Evolutionary conservation across 2,797 vertebrate species (phyloP).

Genomic region (Propithecus deckenii): DNA sequence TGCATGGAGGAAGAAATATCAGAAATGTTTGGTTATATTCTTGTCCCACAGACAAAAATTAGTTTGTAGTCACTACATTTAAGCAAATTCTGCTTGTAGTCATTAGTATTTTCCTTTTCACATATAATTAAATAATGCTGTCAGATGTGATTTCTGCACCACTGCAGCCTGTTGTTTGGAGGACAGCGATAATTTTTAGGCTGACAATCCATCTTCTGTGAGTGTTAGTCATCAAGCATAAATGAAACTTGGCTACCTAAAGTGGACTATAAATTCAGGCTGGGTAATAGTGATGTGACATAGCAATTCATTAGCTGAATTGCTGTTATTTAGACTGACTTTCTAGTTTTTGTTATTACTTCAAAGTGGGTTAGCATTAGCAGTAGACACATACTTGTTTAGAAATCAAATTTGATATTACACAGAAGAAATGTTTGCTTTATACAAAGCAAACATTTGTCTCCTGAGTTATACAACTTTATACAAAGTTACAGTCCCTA

Average conservation of each 20-base stretch:
- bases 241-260: neutral
- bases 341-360: conserved; percentile 8
- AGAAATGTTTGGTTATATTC: neutral
- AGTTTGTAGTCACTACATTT: neutral
- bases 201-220: neutral
- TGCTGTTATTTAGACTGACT: neutral
- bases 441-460: neutral
- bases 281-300: neutral
- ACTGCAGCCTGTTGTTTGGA: neutral
- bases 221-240: neutral
- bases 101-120: neutral
- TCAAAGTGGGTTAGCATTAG: neutral
- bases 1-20: neutral
- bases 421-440: neutral
- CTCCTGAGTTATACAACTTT: neutral
- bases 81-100: neutral
- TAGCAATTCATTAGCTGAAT: neutral
- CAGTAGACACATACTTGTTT: neutral
- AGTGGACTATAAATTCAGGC: neutral
- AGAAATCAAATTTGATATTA: neutral
- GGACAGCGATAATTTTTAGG: neutral
- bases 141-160: neutral
- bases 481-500: neutral
- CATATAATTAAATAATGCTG: neutral
- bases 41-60: neutral